Conservation (phyloP, 2,797 vertebrate species). For the Channa striata region DNA sequence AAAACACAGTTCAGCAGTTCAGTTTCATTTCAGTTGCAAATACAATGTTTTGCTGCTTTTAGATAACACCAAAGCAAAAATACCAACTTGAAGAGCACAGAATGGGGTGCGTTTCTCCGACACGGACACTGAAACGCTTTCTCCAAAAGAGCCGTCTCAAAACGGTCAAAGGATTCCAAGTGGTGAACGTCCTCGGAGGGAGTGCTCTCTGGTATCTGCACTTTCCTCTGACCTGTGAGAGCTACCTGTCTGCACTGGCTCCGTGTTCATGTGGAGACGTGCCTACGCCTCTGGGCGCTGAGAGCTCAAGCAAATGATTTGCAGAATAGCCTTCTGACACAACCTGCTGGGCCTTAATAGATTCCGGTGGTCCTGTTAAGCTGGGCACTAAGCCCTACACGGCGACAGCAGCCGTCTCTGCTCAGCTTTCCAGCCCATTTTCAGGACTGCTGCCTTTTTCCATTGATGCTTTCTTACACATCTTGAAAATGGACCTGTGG, state of each 20-base stretch:
- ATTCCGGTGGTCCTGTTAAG: conserved; percentile 74
- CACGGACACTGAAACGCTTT: not conserved
- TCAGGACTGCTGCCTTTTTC: conserved; percentile 38
- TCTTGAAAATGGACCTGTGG: conserved; percentile 37
- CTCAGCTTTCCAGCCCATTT: conserved; percentile 48
- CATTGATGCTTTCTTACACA: conserved; percentile 22
- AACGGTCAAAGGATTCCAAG: conserved; percentile 19
- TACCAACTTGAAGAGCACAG: not conserved
- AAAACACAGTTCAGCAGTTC: too few relatives aligned
- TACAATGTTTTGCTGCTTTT: too few relatives aligned
- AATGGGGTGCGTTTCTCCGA: too few relatives aligned
- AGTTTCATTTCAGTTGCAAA: too few relatives aligned
- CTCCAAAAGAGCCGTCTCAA: conserved; percentile 22
- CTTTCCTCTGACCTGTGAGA: conserved; percentile 68
- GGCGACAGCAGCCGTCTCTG: conserved; percentile 60
- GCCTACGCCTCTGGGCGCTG: conserved; percentile 66
- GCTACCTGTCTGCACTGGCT: conserved; percentile 69
- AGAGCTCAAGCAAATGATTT: conserved; percentile 70
- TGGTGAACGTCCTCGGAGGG: conserved; percentile 52
- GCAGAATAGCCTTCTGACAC: conserved; percentile 72
- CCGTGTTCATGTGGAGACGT: conserved; percentile 71
- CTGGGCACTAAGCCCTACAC: conserved; percentile 58
- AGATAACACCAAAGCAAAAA: too few relatives aligned
- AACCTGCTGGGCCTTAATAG: conserved; percentile 71
- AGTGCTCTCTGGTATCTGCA: conserved; percentile 67